Base-by-base conservation (phyloP, 2,888 invertebrate genomes). In the Mycalesis mineus region DNA sequence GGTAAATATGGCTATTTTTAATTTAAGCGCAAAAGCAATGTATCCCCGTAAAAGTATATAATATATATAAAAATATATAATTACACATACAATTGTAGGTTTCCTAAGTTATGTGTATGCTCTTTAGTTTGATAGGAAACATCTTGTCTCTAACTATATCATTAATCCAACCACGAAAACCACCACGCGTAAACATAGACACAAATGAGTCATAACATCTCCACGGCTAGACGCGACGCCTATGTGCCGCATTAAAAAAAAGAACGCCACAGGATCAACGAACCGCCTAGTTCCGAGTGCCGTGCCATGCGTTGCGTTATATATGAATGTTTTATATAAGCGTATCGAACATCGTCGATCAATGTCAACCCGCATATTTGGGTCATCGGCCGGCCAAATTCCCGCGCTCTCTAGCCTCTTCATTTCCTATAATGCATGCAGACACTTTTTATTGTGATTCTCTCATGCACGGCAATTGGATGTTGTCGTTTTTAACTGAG, bases 311-410 rank as follows among this genome's bases (percentile, higher is more conserved):
- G 74, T 74, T 58, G 60, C 60, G 57, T 63, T 61, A 64, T 61
- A 64, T 65, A 77, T 77, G 73, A 75, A 78, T 82, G 80, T 78
- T 80, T 78, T 79, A 78, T 83, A 77, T 73, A 75, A 74, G 77
- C 79, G 80, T 82, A 82, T 81, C 76, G 81, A 75, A 78, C 78
- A 77, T 84, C 86, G 83, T 87, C 86, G 88, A 88, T 88, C 88
- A 88, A 88, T 88, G 88, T 88, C 88, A 88, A 80, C 84, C 84
- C 82, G 81, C 84, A 86, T 87, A 88, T 88, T 84, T 88, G 74
- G 88, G 88, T 88, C 87, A 87, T 82, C 86, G 86, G 76, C 86
- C 84, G 82, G 71, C 77, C 81, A 80, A 82, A 86, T 84, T 85
- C 84, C 84, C 79, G 76, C 81, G 75, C 77, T 75, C 70, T 77